Conservation (phyloP, 2,113 vertebrate genomes). For the Hyperoodon ampullatus region DNA sequence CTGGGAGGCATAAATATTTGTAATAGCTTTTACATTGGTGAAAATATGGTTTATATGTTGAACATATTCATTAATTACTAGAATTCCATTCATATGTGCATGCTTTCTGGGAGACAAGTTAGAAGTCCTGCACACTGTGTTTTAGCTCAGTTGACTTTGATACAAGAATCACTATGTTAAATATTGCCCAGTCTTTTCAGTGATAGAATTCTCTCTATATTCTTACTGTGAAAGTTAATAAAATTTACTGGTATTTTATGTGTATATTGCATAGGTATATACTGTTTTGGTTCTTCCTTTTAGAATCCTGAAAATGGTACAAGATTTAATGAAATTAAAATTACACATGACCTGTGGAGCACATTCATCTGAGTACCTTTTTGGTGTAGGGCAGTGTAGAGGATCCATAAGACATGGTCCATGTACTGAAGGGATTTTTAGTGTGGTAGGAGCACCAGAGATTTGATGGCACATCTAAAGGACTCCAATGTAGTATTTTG, state of each 20-base stretch:
- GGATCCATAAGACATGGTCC: background rate
- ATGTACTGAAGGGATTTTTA: background rate
- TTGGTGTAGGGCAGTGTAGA: background rate
- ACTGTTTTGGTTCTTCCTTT: background rate
- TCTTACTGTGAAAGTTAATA: background rate
- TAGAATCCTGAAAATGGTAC: background rate
- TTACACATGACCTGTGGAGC: background rate
- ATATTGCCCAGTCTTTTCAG: background rate
- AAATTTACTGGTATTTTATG: background rate
- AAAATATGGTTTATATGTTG: background rate
- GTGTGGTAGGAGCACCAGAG: background rate
- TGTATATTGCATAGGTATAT: background rate
- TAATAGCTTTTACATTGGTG: background rate
- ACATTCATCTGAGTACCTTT: background rate
- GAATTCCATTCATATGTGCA: background rate
- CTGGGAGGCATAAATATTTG: background rate
- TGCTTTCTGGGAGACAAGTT: background rate
- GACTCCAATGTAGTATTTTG: background rate
- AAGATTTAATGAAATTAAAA: background rate
- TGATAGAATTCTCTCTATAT: background rate
- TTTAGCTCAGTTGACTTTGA: background rate
- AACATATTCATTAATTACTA: background rate
- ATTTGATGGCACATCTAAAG: background rate
- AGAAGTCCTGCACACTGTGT: background rate
- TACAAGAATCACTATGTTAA: background rate